These are phyloP conservation scores for Otolemur crassicaudatus DNA, from an alignment of 2,797 vertebrate species.

Conservation along the genomic window DNA sequence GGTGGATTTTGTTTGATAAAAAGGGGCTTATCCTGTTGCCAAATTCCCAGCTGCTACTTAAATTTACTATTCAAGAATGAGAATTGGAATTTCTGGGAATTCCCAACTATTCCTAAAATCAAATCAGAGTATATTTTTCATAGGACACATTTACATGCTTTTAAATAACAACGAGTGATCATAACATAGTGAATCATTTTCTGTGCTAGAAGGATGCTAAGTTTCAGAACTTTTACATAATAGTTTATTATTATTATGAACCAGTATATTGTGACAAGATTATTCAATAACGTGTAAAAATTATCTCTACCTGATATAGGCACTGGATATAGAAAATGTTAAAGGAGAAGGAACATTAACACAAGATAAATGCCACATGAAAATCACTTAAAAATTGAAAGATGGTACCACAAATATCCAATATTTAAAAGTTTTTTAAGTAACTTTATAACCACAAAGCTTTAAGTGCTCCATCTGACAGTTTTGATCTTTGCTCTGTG, in stretches of 20 bases:
- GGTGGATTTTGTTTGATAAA: not conserved
- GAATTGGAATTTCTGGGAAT: not conserved
- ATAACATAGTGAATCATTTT: not conserved
- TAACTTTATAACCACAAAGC: not conserved
- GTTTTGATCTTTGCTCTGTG: not conserved
- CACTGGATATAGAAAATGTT: not conserved
- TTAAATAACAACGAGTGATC: conserved; percentile 3
- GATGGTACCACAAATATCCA: not conserved
- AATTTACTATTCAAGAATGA: not conserved
- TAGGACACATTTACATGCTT: not conserved
- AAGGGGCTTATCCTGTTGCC: not conserved
- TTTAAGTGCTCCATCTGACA: not conserved
- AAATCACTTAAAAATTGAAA: conserved; percentile 29
- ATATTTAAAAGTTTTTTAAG: conserved; percentile 25
- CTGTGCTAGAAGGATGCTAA: not conserved
- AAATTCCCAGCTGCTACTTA: not conserved
- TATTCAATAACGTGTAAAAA: not conserved
- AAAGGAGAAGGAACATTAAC: not conserved
- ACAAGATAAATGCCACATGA: not conserved
- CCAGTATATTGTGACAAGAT: not conserved
- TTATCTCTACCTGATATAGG: not conserved
- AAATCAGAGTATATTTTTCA: not conserved
- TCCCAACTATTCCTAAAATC: not conserved
- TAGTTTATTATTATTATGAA: not conserved
- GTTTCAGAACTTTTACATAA: not conserved